Evolutionary conservation across 1,140 invertebrate genomes (phyloP), one percentile per base, ranked within the genome.

Genomic region (Drosophila trapezifrons): DNA sequence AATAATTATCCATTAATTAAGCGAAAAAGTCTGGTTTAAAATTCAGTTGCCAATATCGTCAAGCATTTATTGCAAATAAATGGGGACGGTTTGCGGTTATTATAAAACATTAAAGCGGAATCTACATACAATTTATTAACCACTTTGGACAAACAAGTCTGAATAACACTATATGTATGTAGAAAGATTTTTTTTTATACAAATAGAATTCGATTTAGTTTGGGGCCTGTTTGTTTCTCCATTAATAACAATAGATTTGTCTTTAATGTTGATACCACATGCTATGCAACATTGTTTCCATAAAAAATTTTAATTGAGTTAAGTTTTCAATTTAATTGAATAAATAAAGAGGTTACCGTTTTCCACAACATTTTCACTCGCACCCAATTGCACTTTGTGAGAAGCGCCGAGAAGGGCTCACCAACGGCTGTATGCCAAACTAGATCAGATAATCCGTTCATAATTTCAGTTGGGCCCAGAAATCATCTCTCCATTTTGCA

Each of bases 401-500:
- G 40, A 66, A 54, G 25, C 47, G 46, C 52, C 12, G 18, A 76
- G 60, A 22, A 45, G 25, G 18, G 60, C 52, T 45, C 10, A n/a
- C 15, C 59, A 57, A 27, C 13, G 25, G n/a, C 4, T 29, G 2
- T 29, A n/a, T 7, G 43, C 32, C 43, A 29, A 22, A 25, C 37
- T 40, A n/a, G 15, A 32, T 37, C 18, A 27, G 25, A 42, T 42
- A 51, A 35, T 32, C 35, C 46, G 17, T 42, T 45, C 40, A 22
- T 52, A 42, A 42, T 35, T 38, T 37, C 18, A 20, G 57, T 27
- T 32, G 9, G 49, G 18, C 20, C 15, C 17, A 43, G 63, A 57
- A 56, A 78, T 60, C 25, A 66, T 46, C 45, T 51, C 46, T 54
- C 59, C 58, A 38, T 25, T 20, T 57, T 57, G 15, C 46, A 25